These are phyloP conservation scores for Blastomussa wellsi DNA, from an alignment of 92 coral and sea anemone genomes.

Conservation along the genomic window DNA sequence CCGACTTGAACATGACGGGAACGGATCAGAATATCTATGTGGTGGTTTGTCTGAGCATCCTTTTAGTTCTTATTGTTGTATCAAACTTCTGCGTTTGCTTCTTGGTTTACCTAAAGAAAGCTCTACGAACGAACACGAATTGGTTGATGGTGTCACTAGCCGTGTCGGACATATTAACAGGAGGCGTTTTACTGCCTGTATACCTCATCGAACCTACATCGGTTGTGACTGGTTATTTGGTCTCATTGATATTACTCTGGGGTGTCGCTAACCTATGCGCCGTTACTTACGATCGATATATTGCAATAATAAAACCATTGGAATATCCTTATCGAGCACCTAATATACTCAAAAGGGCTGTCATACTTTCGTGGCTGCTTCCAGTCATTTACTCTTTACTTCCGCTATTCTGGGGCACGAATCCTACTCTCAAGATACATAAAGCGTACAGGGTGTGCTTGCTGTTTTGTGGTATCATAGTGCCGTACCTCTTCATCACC, in stretches of 20 bases:
- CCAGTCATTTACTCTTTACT: constrained; percentile 61
- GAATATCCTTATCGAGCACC: constrained; percentile 60
- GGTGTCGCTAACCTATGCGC: constrained; percentile 80
- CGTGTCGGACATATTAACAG: constrained; percentile 71
- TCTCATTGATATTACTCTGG: constrained; percentile 60
- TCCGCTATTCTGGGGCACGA: constrained; percentile 70
- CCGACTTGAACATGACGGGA: constrained; percentile 4
- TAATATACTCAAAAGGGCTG: constrained; percentile 47
- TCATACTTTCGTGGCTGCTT: constrained; percentile 60
- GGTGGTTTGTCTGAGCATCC: constrained; percentile 51
- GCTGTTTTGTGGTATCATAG: constrained; percentile 63
- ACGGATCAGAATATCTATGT: constrained; percentile 32
- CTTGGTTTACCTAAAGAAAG: constrained; percentile 66
- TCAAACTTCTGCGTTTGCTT: constrained; percentile 72
- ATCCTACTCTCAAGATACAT: constrained; percentile 44
- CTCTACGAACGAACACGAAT: constrained; percentile 67
- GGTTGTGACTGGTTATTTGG: constrained; percentile 53
- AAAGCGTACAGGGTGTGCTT: constrained; percentile 64
- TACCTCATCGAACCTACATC: constrained; percentile 71
- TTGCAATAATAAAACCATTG: constrained; percentile 68
- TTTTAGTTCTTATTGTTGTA: constrained; percentile 57
- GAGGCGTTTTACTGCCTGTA: constrained; percentile 69
- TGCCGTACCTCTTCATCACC: constrained; percentile 65
- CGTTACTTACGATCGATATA: constrained; percentile 76
- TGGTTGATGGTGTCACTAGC: constrained; percentile 79